Percentiles rank a stretch among this genome's conserved stretches.
Conservation (phyloP, 2,888 invertebrate species). For the Volucella bombylans region DNA sequence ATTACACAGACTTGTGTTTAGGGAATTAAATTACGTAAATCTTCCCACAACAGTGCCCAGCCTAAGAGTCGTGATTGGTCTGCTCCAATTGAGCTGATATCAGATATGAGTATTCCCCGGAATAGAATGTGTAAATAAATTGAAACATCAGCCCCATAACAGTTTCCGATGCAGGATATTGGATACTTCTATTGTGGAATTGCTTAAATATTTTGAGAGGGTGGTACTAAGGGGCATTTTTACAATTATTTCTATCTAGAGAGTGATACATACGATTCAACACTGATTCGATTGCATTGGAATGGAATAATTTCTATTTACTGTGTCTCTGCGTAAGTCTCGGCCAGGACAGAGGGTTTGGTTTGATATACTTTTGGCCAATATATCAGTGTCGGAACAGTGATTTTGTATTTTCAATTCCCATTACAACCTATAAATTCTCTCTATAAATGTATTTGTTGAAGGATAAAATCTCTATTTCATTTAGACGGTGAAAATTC, state of each 20-base stretch:
- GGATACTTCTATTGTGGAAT: constrained; percentile 34
- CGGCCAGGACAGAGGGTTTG: background rate
- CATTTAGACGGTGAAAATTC: background rate
- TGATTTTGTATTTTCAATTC: constrained; percentile 1
- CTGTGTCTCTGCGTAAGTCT: background rate
- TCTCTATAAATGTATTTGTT: background rate
- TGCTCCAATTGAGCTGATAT: constrained; percentile 17
- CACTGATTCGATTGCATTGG: background rate
- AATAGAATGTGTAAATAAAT: constrained; percentile 9
- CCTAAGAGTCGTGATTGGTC: constrained; percentile 5
- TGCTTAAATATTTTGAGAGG: constrained; percentile 24
- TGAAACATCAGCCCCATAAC: constrained; percentile 7
- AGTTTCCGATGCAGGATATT: constrained; percentile 22
- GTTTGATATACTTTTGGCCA: constrained; percentile 14
- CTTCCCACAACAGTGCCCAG: constrained; percentile 6
- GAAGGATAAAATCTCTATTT: background rate
- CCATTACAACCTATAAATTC: background rate
- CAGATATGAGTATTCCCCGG: constrained; percentile 15
- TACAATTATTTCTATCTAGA: background rate
- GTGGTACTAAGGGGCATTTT: constrained; percentile 1
- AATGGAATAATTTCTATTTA: constrained; percentile 11
- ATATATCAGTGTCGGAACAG: constrained; percentile 1
- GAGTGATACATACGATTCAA: background rate
- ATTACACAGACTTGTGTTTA: constrained; percentile 12
- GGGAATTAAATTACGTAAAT: constrained; percentile 39